A percentile compares a stretch with the other conserved stretches of the same genome.
Conservation (phyloP, 2,797 vertebrate genomes). For the Acridotheres tristis region DNA sequence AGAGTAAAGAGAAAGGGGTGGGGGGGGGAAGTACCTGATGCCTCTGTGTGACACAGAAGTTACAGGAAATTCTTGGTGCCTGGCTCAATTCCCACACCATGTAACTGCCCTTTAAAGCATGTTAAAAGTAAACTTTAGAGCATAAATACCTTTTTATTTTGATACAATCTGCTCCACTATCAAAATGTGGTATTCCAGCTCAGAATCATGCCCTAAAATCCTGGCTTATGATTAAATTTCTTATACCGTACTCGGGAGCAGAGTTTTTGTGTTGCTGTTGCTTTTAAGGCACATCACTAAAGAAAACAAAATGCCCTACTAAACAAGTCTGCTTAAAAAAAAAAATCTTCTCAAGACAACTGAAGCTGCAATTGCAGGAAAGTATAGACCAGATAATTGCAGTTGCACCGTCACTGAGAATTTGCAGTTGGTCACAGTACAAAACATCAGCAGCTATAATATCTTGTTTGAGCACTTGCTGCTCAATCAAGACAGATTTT, state of each 20-base stretch:
- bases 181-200: background rate
- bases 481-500: background rate
- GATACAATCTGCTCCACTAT: background rate
- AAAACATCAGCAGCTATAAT: conserved; percentile 49
- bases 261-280: background rate
- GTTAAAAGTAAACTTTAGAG: background rate
- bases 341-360: background rate
- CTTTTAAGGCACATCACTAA: background rate
- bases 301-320: background rate
- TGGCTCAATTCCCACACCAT: background rate
- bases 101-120: background rate
- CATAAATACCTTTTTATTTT: background rate
- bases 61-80: background rate
- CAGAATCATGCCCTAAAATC: background rate
- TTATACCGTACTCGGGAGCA: background rate
- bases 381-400: conserved; percentile 2
- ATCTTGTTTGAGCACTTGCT: conserved; percentile 10
- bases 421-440: background rate
- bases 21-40: background rate
- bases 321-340: background rate
- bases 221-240: background rate
- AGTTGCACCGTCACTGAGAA: conserved; percentile 11
- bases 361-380: background rate
- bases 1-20: background rate
- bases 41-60: background rate